Evolutionary conservation across 2,797 vertebrate species (phyloP), one percentile per base, ranked within the genome.

Genomic region (Hephaestus fuliginosus): DNA sequence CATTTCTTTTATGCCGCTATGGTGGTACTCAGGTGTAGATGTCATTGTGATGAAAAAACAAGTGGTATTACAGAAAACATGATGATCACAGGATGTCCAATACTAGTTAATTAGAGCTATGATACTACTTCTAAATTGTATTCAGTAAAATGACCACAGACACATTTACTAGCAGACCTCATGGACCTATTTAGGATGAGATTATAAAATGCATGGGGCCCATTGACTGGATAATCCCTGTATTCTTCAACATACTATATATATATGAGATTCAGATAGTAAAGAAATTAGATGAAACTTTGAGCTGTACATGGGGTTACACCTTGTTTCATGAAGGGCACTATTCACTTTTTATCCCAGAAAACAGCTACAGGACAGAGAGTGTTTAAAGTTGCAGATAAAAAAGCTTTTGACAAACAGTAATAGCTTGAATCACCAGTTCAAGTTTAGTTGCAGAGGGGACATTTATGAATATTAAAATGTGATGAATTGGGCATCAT

Each of bases 381-480:
- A 64, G 57, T 58, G 51, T 33, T 74, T 53, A 60, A 3, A 33
- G 10, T 17, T 55, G 68, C 33, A 72, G 68, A 60, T 43, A 36
- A 55, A 63, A 53, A 8, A 33, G 25, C 4, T 18, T 66, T 67
- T 15, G 22, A 64, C 49, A 82, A 68, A 68, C 20, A 55, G 36
- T 56, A 70, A 52, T 25, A 33, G 58, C 58, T 53, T 80, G 48
- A 69, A 63, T 61, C 52, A 14, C 20, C 51, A 11, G 58, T 61
- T 70, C 71, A 39, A 28, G 1, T 2, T 15, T 25, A 22, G 28
- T 7, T 78, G 43, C 28, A 68, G 62, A 66, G 33, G 14, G 44
- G 25, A 68, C 58, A 55, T 81, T 73, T 76, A 22, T 61, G 48
- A 64, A 33, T 57, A 53, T 39, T 66, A 30, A 55, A 56, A 65